Evolutionary conservation across 2,797 vertebrate species (phyloP).

Genomic region (Acanthurus leucopareius): DNA sequence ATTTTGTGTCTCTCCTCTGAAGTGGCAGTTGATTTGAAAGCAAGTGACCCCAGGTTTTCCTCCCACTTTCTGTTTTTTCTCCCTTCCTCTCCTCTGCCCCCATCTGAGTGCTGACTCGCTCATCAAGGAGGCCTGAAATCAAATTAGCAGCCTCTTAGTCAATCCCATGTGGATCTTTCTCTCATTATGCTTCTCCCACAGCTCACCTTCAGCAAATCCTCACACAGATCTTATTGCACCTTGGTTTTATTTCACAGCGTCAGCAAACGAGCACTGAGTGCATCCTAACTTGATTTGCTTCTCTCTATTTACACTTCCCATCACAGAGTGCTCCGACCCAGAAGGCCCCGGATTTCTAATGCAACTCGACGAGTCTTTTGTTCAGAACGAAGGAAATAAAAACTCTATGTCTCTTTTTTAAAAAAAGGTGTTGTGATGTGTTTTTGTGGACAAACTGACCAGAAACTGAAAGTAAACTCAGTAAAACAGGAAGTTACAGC

Average conservation of each 20-base stretch:
- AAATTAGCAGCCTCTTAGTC: slow-evolving; percentile 70
- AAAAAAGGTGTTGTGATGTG: slow-evolving; percentile 13
- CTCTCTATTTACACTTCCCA: slow-evolving; percentile 67
- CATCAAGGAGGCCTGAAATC: slow-evolving; percentile 60
- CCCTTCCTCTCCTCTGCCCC: not conserved
- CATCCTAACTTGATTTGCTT: slow-evolving; percentile 69
- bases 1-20: slow-evolving; percentile 39
- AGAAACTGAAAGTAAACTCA: too few relatives aligned
- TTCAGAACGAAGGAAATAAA: slow-evolving; percentile 50
- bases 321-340: slow-evolving; percentile 67
- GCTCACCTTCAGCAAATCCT: slow-evolving; percentile 61
- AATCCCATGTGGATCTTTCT: slow-evolving; percentile 58
- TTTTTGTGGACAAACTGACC: slow-evolving; percentile 33
- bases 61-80: slow-evolving; percentile 3
- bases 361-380: slow-evolving; percentile 44
- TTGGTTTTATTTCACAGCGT: slow-evolving; percentile 63
- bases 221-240: slow-evolving; percentile 63
- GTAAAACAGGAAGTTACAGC: too few relatives aligned
- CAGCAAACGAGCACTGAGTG: slow-evolving; percentile 69
- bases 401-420: slow-evolving; percentile 4
- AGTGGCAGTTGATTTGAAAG: slow-evolving; percentile 48
- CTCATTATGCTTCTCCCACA: slow-evolving; percentile 61
- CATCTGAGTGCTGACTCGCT: slow-evolving; percentile 47
- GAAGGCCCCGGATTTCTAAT: slow-evolving; percentile 37
- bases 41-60: slow-evolving; percentile 43